Conservation (phyloP, 2,113 vertebrate genomes). For the Chloropsis hardwickii region DNA sequence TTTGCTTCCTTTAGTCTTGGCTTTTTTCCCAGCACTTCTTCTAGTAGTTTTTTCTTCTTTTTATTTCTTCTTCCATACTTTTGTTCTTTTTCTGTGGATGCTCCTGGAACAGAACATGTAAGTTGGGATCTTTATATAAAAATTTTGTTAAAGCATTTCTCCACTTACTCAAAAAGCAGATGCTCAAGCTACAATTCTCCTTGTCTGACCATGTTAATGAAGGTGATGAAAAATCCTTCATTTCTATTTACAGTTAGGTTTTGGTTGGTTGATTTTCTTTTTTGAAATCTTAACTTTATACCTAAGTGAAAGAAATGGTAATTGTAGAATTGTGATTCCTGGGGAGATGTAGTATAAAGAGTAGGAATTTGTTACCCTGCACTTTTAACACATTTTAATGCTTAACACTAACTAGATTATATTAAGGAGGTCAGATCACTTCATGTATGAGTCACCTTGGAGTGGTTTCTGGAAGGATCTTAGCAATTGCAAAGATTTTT, state of each 20-base stretch:
- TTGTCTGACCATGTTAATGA: neutral
- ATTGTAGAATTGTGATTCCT: neutral
- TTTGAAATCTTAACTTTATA: neutral
- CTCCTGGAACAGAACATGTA: neutral
- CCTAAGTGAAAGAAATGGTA: neutral
- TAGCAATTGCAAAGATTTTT: neutral
- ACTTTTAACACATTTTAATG: neutral
- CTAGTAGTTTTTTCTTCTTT: rapidly evolving
- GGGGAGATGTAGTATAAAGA: neutral
- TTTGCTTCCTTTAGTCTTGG: neutral
- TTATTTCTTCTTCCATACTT: neutral
- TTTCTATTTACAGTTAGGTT: neutral
- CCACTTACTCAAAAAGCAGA: neutral
- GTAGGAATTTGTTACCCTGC: neutral
- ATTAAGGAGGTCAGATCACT: neutral
- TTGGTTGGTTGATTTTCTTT: neutral
- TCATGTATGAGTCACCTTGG: neutral
- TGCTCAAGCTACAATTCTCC: neutral
- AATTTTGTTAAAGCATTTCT: neutral
- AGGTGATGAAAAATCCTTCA: neutral
- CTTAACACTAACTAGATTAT: neutral
- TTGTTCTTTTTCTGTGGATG: neutral
- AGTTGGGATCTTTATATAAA: neutral
- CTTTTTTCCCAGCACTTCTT: neutral
- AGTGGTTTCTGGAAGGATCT: neutral